Evolutionary conservation across 2,797 vertebrate genomes (phyloP), one percentile per base, ranked within the genome.

Genomic region (Rousettus madagascariensis): DNA sequence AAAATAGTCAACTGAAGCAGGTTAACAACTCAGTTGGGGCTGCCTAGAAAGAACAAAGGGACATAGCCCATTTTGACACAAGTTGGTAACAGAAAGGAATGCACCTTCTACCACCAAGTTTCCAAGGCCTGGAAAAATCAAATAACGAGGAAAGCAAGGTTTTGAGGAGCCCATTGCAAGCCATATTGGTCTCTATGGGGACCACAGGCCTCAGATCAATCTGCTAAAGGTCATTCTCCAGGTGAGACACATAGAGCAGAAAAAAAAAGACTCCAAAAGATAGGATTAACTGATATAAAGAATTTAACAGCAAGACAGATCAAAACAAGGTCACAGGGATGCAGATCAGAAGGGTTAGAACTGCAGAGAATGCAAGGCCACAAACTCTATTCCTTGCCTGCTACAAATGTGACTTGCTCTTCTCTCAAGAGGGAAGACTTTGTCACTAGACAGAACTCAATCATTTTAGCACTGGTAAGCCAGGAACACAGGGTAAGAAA

Each of bases 111-210:
- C 28, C 71, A 75, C 68, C 59, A 46, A 89, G 30, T 86, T 91
- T 68, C 36, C 57, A 88, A 91, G 46, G 36, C n/a, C 43, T 83
- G 4, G 75, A 91, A 90, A 79, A 86, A 16, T 78, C 22, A 86
- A 86, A 83, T 65, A 66, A 19, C 24, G 41, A 88, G 20, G 17
- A 88, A 95, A 66, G 86, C 24, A 95, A 87, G 15, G 86, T 91
- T 94, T 74, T 59, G 7, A 78, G 43, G 24, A 72, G 49, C 30
- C 49, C 3, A 28, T 41, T 85, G 19, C 38, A 68, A 69, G 61
- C 63, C 28, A 38, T 28, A 33, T 7, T 69, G 43, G 86, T 63
- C 43, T 36, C 36, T 43, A 28, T 24, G 63, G 78, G 66, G 59
- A 66, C 28, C 24, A 71, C 4, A 51, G 80, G n/a, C 66, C 66